Evolutionary conservation across 1,140 invertebrate genomes (phyloP), one percentile per base, ranked within the genome.

Genomic region (Dinoponera quadriceps): DNA sequence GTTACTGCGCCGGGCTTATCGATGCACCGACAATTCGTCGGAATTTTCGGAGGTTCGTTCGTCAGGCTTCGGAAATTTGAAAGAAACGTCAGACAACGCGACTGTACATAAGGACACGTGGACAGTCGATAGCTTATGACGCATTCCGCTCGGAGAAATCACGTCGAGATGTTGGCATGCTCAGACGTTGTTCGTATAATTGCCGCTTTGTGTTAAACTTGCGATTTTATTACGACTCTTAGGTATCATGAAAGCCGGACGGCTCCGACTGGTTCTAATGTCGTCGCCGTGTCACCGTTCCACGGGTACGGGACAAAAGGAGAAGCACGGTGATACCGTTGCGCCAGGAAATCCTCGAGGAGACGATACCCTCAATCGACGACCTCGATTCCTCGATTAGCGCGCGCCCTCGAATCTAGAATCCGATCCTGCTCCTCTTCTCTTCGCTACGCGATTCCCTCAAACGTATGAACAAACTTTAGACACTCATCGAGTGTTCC

Each of bases 341-440:
- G 65, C 75, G 11, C n/a, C 27, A 48, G 57, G 75, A 80, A 80
- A 80, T 48, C 29, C 29, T 44, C 62, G 27, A 62, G 51, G 25
- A 71, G 33, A 57, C 65, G 18, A 80, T 38, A 80, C 71, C 51
- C 74, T 77, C 75, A 69, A 71, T 80, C 75, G 18, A 29, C 44
- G 75, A 80, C 75, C 75, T 27, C 65, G n/a, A 80, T 80, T 48
- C 51, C 75, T 69, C 75, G 22, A 80, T 71, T 78, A 29, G 33
- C 51, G 33, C 44, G 48, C 25, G 16, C 49, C 16, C 25, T 54
- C 3, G 44, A 54, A 20, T 20, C 22, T 18, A 55, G 16, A 4
- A 11, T n/a, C 11, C 33, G 18, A 69, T 71, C 48, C 44, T 14
- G 14, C 29, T 57, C 5, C 1, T 5, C 20, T 1, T 16, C 38